These are phyloP conservation scores for Scylla paramamosain DNA, from an alignment of 1,140 invertebrate genomes.

Conservation along the genomic window DNA sequence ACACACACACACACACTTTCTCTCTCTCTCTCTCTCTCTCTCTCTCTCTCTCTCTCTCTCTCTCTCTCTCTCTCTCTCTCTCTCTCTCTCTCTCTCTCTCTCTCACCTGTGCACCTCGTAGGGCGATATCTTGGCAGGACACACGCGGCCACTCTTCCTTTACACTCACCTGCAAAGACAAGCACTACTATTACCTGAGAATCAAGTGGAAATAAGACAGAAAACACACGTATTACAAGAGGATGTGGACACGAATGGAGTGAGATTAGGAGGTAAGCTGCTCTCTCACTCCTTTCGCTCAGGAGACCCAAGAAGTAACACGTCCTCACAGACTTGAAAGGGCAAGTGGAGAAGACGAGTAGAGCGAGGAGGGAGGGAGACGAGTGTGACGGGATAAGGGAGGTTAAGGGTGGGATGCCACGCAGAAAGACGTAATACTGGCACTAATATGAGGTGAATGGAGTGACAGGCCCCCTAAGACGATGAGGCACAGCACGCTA, in stretches of 20 bases:
- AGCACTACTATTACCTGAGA: too few relatives aligned
- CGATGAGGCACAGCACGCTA: neutral
- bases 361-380: neutral
- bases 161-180: too few relatives aligned
- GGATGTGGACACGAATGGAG: too few relatives aligned
- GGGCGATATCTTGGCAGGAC: too few relatives aligned
- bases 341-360: neutral
- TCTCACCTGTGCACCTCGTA: neutral
- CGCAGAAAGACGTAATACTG: neutral
- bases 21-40: neutral
- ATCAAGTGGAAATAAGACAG: too few relatives aligned
- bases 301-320: too few relatives aligned
- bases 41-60: neutral
- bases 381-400: neutral
- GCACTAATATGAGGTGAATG: neutral
- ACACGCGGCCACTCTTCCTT: too few relatives aligned
- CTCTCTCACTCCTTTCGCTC: too few relatives aligned
- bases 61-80: constrained; percentile 12
- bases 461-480: neutral
- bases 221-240: too few relatives aligned
- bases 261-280: too few relatives aligned
- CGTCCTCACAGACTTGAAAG: neutral
- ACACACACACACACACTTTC: neutral
- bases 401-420: neutral
- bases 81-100: neutral